Evolutionary conservation across 2,888 invertebrate species (phyloP).

Genomic region (Drosophila histrio): DNA sequence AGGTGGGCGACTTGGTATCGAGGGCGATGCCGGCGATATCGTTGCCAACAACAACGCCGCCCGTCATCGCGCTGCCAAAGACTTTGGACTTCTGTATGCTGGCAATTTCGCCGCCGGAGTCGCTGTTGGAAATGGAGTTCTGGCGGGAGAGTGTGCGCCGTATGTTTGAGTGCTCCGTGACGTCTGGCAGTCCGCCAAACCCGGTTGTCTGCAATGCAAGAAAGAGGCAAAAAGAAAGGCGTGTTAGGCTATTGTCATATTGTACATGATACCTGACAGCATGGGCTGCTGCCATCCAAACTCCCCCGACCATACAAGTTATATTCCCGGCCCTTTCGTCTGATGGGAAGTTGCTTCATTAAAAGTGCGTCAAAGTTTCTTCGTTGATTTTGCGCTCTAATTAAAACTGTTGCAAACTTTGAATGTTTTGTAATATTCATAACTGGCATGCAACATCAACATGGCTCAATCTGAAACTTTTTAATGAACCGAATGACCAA

Average conservation of each 20-base stretch:
- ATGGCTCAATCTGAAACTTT: conserved; percentile 60
- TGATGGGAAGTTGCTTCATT: conserved; percentile 66
- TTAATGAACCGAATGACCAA: conserved; percentile 72
- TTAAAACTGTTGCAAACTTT: conserved; percentile 71
- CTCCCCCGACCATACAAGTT: too few relatives aligned
- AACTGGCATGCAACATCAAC: conserved; percentile 70
- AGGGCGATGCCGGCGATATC: conserved; percentile 71
- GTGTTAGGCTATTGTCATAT: conserved; percentile 21
- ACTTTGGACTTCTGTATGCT: conserved; percentile 84
- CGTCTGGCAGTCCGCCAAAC: conserved; percentile 84
- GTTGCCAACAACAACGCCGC: conserved; percentile 68
- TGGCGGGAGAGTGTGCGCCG: conserved; percentile 83
- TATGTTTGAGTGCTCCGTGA: conserved; percentile 84
- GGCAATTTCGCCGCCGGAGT: conserved; percentile 83
- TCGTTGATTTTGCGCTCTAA: conserved; percentile 74
- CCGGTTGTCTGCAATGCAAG: conserved; percentile 81
- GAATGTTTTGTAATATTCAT: conserved; percentile 63
- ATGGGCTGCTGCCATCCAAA: conserved; percentile 6
- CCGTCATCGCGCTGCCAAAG: conserved; percentile 73
- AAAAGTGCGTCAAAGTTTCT: conserved; percentile 71
- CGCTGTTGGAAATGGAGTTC: conserved; percentile 83
- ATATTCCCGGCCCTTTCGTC: background rate
- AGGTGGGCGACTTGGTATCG: conserved; percentile 75
- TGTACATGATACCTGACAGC: conserved; percentile 39
- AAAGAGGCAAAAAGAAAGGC: background rate